Evolutionary conservation across 53 echinoderm and acorn worm genomes (phyloP).

Genomic region (Paelopatides confundens): DNA sequence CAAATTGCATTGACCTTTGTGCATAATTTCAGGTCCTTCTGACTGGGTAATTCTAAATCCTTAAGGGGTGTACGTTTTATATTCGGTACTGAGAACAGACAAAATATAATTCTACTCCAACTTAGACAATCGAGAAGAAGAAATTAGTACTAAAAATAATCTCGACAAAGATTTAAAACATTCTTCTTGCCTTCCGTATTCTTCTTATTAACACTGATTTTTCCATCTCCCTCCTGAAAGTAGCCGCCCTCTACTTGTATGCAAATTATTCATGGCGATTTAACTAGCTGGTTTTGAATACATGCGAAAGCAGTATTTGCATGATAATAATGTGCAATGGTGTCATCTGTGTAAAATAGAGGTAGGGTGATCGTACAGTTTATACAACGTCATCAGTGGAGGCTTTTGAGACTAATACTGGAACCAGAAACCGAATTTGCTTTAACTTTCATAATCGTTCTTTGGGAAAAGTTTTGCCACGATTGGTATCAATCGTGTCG

Average conservation of each 20-base stretch:
- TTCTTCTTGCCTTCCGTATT: too few relatives aligned
- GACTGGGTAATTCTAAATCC: neutral
- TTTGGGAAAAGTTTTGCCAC: neutral
- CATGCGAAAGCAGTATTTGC: slow-evolving; percentile 27
- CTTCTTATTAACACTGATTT: too few relatives aligned
- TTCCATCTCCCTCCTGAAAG: neutral
- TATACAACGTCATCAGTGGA: neutral
- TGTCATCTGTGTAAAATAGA: neutral
- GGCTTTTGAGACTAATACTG: neutral
- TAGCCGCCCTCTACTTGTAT: slow-evolving; percentile 11
- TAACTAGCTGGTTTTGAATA: slow-evolving; percentile 41
- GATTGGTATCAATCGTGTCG: neutral
- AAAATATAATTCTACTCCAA: too few relatives aligned
- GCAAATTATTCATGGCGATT: slow-evolving; percentile 23
- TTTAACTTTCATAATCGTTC: neutral
- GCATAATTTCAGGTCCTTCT: slow-evolving; percentile 3
- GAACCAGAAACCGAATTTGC: neutral
- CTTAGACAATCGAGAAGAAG: too few relatives aligned
- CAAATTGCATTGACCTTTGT: slow-evolving; percentile 41
- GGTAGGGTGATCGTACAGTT: neutral
- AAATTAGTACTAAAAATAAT: too few relatives aligned
- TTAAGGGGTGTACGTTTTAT: too few relatives aligned
- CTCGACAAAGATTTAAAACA: too few relatives aligned
- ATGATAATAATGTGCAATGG: slow-evolving; percentile 14
- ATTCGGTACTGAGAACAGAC: too few relatives aligned